A percentile compares a stretch with the other conserved stretches of the same genome.
phyloP scores from a whole-genome alignment of 1,140 invertebrate genomes.

The Cydia strobilella region DNA sequence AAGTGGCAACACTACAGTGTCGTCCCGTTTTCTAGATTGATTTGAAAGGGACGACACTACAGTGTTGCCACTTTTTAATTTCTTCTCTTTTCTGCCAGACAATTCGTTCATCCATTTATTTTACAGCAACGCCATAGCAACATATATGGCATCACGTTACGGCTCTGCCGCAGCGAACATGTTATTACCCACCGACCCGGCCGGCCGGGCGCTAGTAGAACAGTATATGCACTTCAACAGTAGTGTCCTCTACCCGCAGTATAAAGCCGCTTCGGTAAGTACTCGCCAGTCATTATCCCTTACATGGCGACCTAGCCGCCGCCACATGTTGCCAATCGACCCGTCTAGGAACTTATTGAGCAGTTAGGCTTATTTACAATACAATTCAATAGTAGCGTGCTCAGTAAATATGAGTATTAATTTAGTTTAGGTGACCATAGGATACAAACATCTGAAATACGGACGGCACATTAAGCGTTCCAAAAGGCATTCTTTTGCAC shows the following conservation, averaged over 20 bases:
- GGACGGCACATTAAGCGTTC: too few species aligned
- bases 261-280: conserved; percentile 50
- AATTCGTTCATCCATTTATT: conserved; percentile 26
- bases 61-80: too few species aligned
- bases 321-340: too few species aligned
- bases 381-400: too few species aligned
- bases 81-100: too few species aligned
- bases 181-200: conserved; percentile 81
- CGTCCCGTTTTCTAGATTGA: too few species aligned
- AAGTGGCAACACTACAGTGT: too few species aligned
- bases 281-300: not conserved
- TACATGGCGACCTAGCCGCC: not conserved
- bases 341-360: too few species aligned
- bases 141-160: conserved; percentile 82
- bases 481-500: not conserved
- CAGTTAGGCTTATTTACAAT: too few species aligned
- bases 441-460: too few species aligned
- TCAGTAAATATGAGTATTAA: too few species aligned
- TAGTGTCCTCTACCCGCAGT: conserved; percentile 72
- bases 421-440: not conserved
- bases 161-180: conserved; percentile 66
- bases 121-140: conserved; percentile 81
- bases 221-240: conserved; percentile 81
- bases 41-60: too few species aligned
- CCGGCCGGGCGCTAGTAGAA: conserved; percentile 80